Percentiles rank a stretch among this genome's conserved stretches.
phyloP scores from a whole-genome alignment of 2,797 vertebrate species.

The Hypotaenidia okinawae region DNA sequence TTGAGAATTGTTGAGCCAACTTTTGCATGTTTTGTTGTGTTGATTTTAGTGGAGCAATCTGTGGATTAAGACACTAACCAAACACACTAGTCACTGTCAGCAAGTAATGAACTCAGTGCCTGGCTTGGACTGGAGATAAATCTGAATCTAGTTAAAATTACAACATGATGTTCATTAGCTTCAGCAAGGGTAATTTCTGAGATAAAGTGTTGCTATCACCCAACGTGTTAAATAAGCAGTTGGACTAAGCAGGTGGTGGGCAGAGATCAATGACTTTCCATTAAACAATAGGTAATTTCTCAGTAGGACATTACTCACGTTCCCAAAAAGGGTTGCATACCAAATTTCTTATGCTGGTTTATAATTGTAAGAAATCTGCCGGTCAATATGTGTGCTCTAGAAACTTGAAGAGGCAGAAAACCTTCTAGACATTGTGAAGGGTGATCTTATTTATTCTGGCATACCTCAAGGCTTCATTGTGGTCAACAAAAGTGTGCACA shows the following conservation, averaged over 20 bases:
- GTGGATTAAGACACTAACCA: background rate
- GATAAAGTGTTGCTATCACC: conserved; percentile 58
- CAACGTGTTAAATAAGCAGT: conserved; percentile 69
- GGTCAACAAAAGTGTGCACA: background rate
- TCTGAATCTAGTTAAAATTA: conserved; percentile 67
- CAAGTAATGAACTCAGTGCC: conserved; percentile 35
- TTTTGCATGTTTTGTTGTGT: background rate
- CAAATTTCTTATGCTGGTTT: conserved; percentile 3
- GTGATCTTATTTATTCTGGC: background rate
- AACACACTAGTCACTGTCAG: conserved; percentile 27
- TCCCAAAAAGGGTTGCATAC: conserved; percentile 2
- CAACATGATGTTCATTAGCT: conserved; percentile 69
- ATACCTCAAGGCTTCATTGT: background rate
- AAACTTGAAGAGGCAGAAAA: background rate
- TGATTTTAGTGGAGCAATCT: background rate
- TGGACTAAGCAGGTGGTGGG: conserved; percentile 58
- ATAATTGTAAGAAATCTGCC: background rate
- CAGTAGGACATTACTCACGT: conserved; percentile 32
- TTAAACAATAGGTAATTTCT: conserved; percentile 67
- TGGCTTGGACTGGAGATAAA: conserved; percentile 37
- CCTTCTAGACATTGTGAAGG: background rate
- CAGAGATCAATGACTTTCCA: conserved; percentile 64
- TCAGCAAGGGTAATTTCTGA: conserved; percentile 65
- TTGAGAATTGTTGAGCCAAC: background rate
- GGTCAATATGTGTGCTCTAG: background rate